Conservation (phyloP, 2,888 invertebrate genomes). For the Cataglyphis cursor region DNA sequence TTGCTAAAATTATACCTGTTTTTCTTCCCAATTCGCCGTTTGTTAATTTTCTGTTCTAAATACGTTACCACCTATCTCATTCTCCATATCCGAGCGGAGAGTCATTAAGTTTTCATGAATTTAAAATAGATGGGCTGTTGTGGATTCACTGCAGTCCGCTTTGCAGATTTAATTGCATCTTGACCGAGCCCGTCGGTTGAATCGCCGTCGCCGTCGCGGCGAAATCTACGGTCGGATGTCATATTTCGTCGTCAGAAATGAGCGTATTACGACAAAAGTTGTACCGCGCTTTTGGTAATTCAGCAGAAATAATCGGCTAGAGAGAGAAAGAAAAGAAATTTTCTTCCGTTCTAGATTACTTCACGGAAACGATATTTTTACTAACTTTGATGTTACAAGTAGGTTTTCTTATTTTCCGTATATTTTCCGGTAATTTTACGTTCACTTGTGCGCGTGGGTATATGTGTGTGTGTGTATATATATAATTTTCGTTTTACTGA, state of each 20-base stretch:
- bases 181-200: slow-evolving; percentile 67
- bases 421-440: slow-evolving; percentile 26
- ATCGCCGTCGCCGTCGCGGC: slow-evolving; percentile 47
- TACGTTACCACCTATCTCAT: slow-evolving; percentile 16
- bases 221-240: slow-evolving; percentile 63
- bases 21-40: background rate
- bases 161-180: slow-evolving; percentile 75
- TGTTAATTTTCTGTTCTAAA: slow-evolving; percentile 25
- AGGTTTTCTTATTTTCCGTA: slow-evolving; percentile 37
- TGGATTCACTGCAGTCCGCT: slow-evolving; percentile 55
- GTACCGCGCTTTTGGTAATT: slow-evolving; percentile 56
- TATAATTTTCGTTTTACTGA: slow-evolving; percentile 31
- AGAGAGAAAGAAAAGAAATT: slow-evolving; percentile 35
- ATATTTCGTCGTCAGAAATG: slow-evolving; percentile 67
- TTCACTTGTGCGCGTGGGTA: background rate
- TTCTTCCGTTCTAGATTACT: slow-evolving; percentile 48
- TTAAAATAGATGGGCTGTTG: slow-evolving; percentile 66
- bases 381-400: slow-evolving; percentile 42
- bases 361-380: slow-evolving; percentile 33
- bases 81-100: slow-evolving; percentile 19
- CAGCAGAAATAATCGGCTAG: slow-evolving; percentile 50
- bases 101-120: slow-evolving; percentile 51
- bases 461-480: no score
- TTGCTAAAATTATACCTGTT: slow-evolving; percentile 58
- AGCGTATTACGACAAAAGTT: slow-evolving; percentile 63